A percentile compares a stretch with the other conserved stretches of the same genome.
phyloP scores from a whole-genome alignment of 2,888 invertebrate species.

The Philonicus albiceps region DNA sequence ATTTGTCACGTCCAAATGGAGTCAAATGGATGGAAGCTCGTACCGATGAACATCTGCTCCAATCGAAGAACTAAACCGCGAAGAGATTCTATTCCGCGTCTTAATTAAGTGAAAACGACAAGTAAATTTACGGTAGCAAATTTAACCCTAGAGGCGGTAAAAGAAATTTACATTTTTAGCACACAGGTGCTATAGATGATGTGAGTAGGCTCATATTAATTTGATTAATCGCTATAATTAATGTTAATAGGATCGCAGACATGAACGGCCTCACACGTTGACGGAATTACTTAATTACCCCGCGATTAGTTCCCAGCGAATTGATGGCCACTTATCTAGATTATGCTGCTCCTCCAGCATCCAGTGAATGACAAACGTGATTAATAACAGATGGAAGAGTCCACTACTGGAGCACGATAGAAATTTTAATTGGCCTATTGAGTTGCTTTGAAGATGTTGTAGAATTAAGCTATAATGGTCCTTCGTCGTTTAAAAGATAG shows the following conservation, averaged over 20 bases:
- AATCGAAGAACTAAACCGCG: neutral
- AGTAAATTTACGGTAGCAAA: neutral
- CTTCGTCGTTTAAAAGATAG: neutral
- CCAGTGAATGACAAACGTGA: neutral
- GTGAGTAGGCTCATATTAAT: neutral
- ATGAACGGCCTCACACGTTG: neutral
- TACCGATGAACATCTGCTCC: neutral
- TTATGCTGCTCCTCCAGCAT: neutral
- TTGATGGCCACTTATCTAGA: neutral
- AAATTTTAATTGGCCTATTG: neutral
- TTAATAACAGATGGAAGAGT: neutral
- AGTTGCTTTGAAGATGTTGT: neutral
- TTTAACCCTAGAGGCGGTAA: neutral
- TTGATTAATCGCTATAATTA: neutral
- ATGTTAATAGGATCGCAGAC: neutral
- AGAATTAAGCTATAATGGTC: neutral
- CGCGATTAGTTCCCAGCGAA: neutral
- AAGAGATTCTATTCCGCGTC: neutral
- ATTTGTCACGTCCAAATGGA: conserved; percentile 19
- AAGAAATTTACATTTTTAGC: neutral
- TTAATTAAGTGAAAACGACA: neutral
- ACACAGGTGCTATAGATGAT: neutral
- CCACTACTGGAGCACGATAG: neutral
- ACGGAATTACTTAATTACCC: conserved; percentile 9
- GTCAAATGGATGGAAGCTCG: neutral